Evolutionary conservation across 2,888 invertebrate species (phyloP), one percentile per base, ranked within the genome.

Genomic region (Pterobdella sp.): DNA sequence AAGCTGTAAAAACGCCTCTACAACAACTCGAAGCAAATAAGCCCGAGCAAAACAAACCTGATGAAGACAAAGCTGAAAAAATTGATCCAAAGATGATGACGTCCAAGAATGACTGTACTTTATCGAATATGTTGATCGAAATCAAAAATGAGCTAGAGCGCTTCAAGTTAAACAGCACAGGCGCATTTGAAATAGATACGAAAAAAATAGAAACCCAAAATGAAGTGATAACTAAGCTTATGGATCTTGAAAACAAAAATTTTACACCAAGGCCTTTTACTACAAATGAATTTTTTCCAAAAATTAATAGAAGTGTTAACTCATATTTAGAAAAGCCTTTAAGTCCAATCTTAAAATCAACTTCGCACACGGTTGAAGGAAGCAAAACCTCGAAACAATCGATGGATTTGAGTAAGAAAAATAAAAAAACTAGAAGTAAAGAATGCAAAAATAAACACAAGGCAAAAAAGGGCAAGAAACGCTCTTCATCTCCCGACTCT

Each of bases 1-100:
- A n/a, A n/a, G n/a, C 35, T 36, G 26, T 68, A 37, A 26, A 42
- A 26, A 26, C 22, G 29, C 49, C 49, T 26, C 42, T 69, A 22
- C 49, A 42, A 69, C 69, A 42, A 26, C 69, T 26, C 31, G 42
- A 52, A 69, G 31, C 36, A 35, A 18, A 35, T 35, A 34, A 68
- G 35, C 32, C 1, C 34, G 32, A 35, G 66, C 18, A 35, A 66
- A 34, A n/a, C n/a, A n/a, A n/a, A n/a, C n/a, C n/a, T n/a, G n/a
- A n/a, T n/a, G n/a, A n/a, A 42, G 42, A 7, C 42, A 42, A 42
- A 42, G 18, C 42, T 42, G 7, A 18, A 42, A 42, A 42, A 42
- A 42, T 7, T 42, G 42, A 65, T 32, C 2, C 32, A 1, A 31
- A 32, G 32, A 2, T n/a, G n/a, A n/a, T 32, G n/a, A 7, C 26